A percentile compares a stretch with the other conserved stretches of the same genome.
Evolutionary conservation across 2,888 invertebrate genomes (phyloP).

Genomic region (Diarsia brunnea): DNA sequence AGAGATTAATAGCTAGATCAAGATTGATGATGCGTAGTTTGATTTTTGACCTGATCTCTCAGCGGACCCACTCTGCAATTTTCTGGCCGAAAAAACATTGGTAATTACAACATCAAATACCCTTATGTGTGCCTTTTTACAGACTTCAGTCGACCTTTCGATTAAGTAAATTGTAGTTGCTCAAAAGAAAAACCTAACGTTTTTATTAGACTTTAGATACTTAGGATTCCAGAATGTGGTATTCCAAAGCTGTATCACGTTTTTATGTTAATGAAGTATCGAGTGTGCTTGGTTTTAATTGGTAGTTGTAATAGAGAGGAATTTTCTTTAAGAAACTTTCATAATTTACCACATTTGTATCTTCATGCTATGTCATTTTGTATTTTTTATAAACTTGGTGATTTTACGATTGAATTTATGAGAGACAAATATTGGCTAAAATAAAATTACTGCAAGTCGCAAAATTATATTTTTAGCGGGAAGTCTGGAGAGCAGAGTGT

Average conservation of each 20-base stretch:
- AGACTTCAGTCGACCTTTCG: background rate
- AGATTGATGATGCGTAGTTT: slow-evolving; percentile 53
- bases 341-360: background rate
- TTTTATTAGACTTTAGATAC: slow-evolving; percentile 1
- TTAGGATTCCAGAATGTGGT: background rate
- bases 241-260: background rate
- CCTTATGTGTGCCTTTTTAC: slow-evolving; percentile 19
- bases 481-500: background rate
- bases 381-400: background rate
- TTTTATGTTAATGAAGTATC: slow-evolving; percentile 7
- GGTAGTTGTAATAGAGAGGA: background rate
- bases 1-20: slow-evolving; percentile 53
- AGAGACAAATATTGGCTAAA: background rate
- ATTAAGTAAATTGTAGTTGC: slow-evolving; percentile 28
- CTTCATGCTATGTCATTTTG: background rate
- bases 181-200: background rate
- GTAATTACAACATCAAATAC: slow-evolving; percentile 47
- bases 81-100: slow-evolving; percentile 33
- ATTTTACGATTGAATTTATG: background rate
- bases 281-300: background rate
- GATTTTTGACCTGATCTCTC: slow-evolving; percentile 51
- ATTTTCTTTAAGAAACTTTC: background rate
- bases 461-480: background rate
- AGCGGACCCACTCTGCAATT: slow-evolving; percentile 49
- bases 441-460: background rate